phyloP scores from a whole-genome alignment of 2,797 vertebrate genomes.

The Xenopus petersii region DNA sequence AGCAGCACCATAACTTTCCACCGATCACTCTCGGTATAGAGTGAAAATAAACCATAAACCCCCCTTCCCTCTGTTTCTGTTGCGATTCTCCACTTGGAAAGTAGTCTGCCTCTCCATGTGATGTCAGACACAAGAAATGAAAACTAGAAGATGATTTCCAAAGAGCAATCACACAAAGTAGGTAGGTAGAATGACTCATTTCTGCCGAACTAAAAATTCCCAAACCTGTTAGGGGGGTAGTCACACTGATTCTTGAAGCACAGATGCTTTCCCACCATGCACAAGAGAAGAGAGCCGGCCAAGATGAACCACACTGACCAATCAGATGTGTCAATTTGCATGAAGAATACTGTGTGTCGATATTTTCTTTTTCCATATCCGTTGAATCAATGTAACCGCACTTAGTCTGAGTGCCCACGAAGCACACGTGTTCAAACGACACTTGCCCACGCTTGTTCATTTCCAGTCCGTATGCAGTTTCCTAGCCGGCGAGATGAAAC shows the following conservation, averaged over 20 bases:
- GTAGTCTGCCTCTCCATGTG: slow-evolving; percentile 17
- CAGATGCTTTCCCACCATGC: slow-evolving; percentile 12
- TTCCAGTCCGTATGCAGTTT: background rate
- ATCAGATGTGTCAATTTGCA: slow-evolving; percentile 24
- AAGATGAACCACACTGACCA: slow-evolving; percentile 23
- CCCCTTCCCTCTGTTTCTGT: background rate
- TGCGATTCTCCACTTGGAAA: slow-evolving; percentile 17
- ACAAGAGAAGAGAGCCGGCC: slow-evolving; percentile 2
- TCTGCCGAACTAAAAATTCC: slow-evolving; percentile 25
- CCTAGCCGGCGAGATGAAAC: background rate
- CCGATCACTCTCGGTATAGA: background rate
- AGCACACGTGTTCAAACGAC: background rate
- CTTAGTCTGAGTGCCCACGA: background rate
- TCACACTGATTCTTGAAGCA: background rate
- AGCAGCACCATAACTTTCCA: background rate
- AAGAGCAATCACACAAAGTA: slow-evolving; percentile 23
- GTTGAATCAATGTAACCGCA: slow-evolving; percentile 14
- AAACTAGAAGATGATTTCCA: slow-evolving; percentile 23
- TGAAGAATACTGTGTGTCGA: background rate
- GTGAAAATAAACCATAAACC: too few relatives aligned
- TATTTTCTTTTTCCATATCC: slow-evolving; percentile 12
- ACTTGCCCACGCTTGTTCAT: background rate
- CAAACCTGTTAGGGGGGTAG: background rate
- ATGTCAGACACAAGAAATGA: slow-evolving; percentile 46
- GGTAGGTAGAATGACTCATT: slow-evolving; percentile 38